A percentile compares a stretch with the other conserved stretches of the same genome.
phyloP scores from a whole-genome alignment of 1,140 invertebrate species.

The Dryas iulia region DNA sequence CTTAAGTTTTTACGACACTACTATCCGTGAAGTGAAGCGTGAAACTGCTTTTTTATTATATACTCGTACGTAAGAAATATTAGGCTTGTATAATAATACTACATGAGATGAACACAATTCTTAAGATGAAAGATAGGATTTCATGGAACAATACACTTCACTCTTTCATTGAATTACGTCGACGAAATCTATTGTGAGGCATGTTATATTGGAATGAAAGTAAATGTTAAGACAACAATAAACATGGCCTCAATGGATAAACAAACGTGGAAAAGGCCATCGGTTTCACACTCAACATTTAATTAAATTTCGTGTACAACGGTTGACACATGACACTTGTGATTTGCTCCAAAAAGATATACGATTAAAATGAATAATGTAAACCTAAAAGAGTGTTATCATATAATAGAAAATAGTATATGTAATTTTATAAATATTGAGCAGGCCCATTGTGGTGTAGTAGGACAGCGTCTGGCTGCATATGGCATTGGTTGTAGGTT shows the following conservation, averaged over 20 bases:
- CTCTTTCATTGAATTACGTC: background rate
- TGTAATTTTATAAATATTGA: too few relatives aligned
- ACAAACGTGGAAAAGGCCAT: constrained; percentile 19
- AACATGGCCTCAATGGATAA: constrained; percentile 15
- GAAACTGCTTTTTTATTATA: too few relatives aligned
- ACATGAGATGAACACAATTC: background rate
- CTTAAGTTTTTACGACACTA: too few relatives aligned
- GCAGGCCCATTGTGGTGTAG: too few relatives aligned
- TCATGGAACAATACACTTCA: too few relatives aligned
- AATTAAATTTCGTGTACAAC: constrained; percentile 30
- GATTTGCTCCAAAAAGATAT: background rate
- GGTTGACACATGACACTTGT: constrained; percentile 20
- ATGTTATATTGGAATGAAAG: constrained; percentile 1
- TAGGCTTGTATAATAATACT: too few relatives aligned
- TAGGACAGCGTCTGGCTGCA: too few relatives aligned
- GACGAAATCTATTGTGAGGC: background rate
- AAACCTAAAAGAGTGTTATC: background rate
- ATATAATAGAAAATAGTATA: too few relatives aligned
- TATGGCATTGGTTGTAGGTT: too few relatives aligned
- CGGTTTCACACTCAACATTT: constrained; percentile 21
- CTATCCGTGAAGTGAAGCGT: too few relatives aligned
- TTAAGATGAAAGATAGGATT: background rate
- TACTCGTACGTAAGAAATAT: too few relatives aligned
- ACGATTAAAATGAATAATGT: background rate
- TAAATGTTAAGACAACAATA: constrained; percentile 22